Evolutionary conservation across 2,888 invertebrate genomes (phyloP).

Genomic region (Steinernema scapterisci): DNA sequence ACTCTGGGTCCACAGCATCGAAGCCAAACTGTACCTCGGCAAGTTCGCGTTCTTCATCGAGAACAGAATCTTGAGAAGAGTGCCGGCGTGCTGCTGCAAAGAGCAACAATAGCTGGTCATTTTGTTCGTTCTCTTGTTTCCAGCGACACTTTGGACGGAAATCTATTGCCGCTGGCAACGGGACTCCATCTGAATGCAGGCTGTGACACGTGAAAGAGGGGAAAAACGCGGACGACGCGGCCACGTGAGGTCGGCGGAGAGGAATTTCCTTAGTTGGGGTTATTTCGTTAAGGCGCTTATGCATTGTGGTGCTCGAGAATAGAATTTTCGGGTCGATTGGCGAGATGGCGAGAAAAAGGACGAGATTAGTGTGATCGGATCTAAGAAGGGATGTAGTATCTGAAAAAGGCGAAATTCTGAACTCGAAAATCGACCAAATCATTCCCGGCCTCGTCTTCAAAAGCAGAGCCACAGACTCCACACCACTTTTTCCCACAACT

Average conservation of each 20-base stretch:
- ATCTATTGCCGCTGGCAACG: constrained; percentile 14
- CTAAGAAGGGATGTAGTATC: too few species aligned
- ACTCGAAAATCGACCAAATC: too few species aligned
- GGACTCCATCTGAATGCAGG: constrained; percentile 10
- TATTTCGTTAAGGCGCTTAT: not conserved
- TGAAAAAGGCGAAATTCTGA: too few species aligned
- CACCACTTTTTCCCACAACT: too few species aligned
- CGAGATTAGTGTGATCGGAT: too few species aligned
- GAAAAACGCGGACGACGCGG: not conserved
- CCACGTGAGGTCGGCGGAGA: not conserved
- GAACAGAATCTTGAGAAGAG: not conserved
- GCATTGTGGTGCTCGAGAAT: too few species aligned
- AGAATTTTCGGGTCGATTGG: too few species aligned
- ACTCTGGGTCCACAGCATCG: too few species aligned
- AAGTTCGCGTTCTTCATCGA: not conserved
- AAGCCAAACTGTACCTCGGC: not conserved
- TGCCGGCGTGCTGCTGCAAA: not conserved
- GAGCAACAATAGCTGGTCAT: constrained; percentile 28
- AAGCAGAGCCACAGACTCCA: too few species aligned
- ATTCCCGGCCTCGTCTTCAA: too few species aligned
- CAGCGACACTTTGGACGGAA: not conserved
- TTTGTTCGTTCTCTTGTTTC: not conserved
- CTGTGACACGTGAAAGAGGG: not conserved
- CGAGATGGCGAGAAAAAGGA: too few species aligned
- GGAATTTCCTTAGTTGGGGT: not conserved